phyloP scores from a whole-genome alignment of 2,888 invertebrate genomes.

The Eupeodes luniger region DNA sequence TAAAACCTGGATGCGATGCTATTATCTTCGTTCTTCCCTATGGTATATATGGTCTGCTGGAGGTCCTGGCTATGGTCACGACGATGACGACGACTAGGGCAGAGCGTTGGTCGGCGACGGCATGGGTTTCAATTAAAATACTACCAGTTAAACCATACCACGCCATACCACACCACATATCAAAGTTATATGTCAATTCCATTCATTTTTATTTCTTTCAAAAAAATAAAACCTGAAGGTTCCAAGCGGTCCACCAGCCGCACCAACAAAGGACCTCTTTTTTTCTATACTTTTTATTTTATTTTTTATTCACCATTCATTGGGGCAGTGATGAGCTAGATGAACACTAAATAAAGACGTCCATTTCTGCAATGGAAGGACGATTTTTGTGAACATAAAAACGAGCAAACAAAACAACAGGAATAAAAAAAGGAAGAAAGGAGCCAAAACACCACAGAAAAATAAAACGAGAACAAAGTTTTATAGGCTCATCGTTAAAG shows the following conservation, averaged over 20 bases:
- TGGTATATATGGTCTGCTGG: not conserved
- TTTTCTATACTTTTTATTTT: not conserved
- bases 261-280: slow-evolving; percentile 32
- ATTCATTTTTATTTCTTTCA: slow-evolving; percentile 52
- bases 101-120: not conserved
- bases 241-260: not conserved
- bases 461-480: slow-evolving; percentile 7
- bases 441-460: not conserved
- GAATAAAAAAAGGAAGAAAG: not conserved
- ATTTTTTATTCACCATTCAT: slow-evolving; percentile 31
- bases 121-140: slow-evolving; percentile 63
- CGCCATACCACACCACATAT: slow-evolving; percentile 18
- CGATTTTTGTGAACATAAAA: slow-evolving; percentile 20
- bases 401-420: not conserved
- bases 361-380: slow-evolving; percentile 31
- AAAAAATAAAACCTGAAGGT: not conserved
- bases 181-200: slow-evolving; percentile 57
- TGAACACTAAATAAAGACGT: slow-evolving; percentile 52
- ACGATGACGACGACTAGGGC: too few species aligned
- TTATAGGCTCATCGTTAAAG: slow-evolving; percentile 63
- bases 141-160: slow-evolving; percentile 8
- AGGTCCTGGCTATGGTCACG: slow-evolving; percentile 44
- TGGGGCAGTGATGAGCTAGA: slow-evolving; percentile 34
- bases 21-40: slow-evolving; percentile 25
- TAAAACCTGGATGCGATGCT: slow-evolving; percentile 10